phyloP scores from a whole-genome alignment of 2,113 vertebrate genomes.

The cattle (Bos taurus) region ARS-UCD2.0 NC_037332.1:106541501-106542000 shows the following conservation, averaged over 20 bases:
- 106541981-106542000: rapidly evolving
- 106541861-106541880: neutral
- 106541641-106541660: slow-evolving; percentile 87
- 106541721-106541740: neutral
- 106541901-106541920: neutral
- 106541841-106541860: neutral
- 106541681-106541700: rapidly evolving
- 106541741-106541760: rapidly evolving
- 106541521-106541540: neutral
- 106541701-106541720: neutral
- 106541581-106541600: slow-evolving; percentile 87
- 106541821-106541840: neutral
- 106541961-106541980: neutral
- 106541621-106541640: slow-evolving; percentile 87
- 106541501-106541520: too few relatives aligned
- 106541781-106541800: neutral
- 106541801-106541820: neutral
- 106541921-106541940: neutral
- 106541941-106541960: neutral
- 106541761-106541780: neutral
- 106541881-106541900: slow-evolving; percentile 17
- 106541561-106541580: slow-evolving; percentile 87
- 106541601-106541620: slow-evolving; percentile 87
- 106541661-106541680: rapidly evolving
- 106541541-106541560: neutral